Base-by-base conservation (phyloP, 1,140 invertebrate genomes). In the Micrasema longulum region DNA sequence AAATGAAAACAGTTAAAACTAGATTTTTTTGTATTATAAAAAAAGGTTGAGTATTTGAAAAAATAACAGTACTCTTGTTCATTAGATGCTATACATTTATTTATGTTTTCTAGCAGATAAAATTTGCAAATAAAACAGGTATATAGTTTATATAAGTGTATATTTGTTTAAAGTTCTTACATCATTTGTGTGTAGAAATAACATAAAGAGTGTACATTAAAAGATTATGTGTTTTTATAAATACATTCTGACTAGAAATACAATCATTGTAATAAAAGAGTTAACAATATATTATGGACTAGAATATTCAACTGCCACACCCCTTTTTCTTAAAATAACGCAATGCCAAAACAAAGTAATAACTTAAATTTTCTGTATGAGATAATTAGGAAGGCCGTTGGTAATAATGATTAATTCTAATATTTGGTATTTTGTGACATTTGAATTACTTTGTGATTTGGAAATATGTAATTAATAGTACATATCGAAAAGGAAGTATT, bases 71-170 rank as follows among this genome's bases (percentile, higher is more conserved):
- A n/a, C n/a, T n/a, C n/a, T n/a, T n/a, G n/a, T n/a, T n/a, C n/a
- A n/a, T n/a, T n/a, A n/a, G n/a, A n/a, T n/a, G n/a, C n/a, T n/a
- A n/a, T n/a, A n/a, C n/a, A n/a, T n/a, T n/a, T n/a, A n/a, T n/a
- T n/a, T n/a, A n/a, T n/a, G n/a, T n/a, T n/a, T n/a, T n/a, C n/a
- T n/a, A n/a, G n/a, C n/a, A n/a, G n/a, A n/a, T n/a, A n/a, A n/a
- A n/a, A n/a, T n/a, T n/a, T n/a, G n/a, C n/a, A n/a, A n/a, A n/a
- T n/a, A n/a, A n/a, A n/a, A 35, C 26, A 7, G 7, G 0, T 2
- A 18, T 60, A 41, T 60, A n/a, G 55, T 69, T 55, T 69, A 69
- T 31, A 67, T 53, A 23, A 20, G 67, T 69, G 67, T 69, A 69
- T 69, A 62, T 62, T 69, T 60, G 35, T 38, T 60, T 60, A 69